Conservation (phyloP, 2,113 vertebrate genomes). For the Centrocercus urophasianus region DNA sequence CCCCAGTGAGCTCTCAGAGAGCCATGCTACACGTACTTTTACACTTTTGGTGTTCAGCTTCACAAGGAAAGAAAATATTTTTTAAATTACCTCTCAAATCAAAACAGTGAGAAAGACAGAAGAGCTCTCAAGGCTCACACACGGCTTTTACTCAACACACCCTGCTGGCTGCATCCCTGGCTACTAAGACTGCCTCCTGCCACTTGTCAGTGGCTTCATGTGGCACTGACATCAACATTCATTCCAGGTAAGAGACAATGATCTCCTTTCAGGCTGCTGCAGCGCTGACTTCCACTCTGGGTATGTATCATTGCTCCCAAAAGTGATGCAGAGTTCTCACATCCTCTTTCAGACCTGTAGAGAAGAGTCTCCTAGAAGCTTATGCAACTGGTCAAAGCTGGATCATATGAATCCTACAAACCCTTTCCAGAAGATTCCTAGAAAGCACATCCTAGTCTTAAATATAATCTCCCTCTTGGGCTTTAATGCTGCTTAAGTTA, state of each 20-base stretch:
- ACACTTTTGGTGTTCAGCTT: neutral
- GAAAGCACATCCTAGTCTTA: constrained; percentile 53
- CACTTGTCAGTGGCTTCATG: neutral
- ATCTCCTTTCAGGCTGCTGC: neutral
- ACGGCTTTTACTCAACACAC: neutral
- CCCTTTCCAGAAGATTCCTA: constrained; percentile 55
- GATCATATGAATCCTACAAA: constrained; percentile 24
- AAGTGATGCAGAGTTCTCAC: neutral
- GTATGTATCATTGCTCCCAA: neutral
- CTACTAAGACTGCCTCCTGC: neutral
- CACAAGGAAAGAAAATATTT: neutral
- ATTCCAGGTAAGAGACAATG: neutral
- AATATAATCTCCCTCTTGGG: constrained; percentile 23
- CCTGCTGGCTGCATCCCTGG: neutral
- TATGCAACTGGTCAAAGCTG: constrained; percentile 53
- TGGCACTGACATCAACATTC: neutral
- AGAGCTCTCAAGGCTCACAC: neutral
- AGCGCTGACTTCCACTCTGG: neutral
- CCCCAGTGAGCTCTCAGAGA: neutral
- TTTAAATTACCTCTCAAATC: neutral
- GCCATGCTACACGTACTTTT: neutral
- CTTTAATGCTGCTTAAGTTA: constrained; percentile 59
- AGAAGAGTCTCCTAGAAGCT: constrained; percentile 11
- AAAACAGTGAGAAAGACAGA: neutral
- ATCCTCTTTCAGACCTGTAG: neutral